Evolutionary conservation across 2,113 vertebrate genomes (phyloP).

Genomic region (Sturnus vulgaris): DNA sequence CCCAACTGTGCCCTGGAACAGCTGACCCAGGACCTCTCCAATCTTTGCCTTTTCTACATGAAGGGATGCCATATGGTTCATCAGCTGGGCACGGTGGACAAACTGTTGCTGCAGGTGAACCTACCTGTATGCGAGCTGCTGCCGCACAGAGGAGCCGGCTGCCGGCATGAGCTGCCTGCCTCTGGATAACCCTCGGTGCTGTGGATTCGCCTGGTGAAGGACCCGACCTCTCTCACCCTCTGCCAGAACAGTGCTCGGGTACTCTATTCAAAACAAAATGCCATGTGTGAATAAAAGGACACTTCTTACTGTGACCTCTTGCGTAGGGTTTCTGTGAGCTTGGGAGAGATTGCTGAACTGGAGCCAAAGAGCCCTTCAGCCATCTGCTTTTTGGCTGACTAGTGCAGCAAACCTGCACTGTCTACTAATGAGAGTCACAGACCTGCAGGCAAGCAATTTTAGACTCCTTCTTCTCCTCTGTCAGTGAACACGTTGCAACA

Average conservation of each 20-base stretch:
- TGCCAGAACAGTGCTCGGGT: not conserved
- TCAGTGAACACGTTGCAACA: not conserved
- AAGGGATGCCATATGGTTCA: slow-evolving; percentile 41
- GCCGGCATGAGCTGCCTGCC: not conserved
- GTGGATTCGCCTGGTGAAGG: not conserved
- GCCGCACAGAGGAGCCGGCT: not conserved
- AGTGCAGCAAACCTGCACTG: not conserved
- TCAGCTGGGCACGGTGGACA: not conserved
- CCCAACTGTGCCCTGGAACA: not conserved
- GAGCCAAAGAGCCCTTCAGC: slow-evolving; percentile 46
- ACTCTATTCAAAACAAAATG: slow-evolving; percentile 60
- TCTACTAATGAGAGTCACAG: slow-evolving; percentile 11
- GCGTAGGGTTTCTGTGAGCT: not conserved
- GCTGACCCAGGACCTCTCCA: slow-evolving; percentile 26
- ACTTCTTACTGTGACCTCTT: slow-evolving; percentile 32
- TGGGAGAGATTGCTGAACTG: slow-evolving; percentile 29
- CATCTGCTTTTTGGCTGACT: slow-evolving; percentile 51
- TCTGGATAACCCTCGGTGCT: not conserved
- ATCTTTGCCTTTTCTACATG: not conserved
- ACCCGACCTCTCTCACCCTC: slow-evolving; percentile 24
- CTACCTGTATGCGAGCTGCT: slow-evolving; percentile 45
- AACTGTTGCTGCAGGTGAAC: not conserved
- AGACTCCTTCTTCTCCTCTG: slow-evolving; percentile 1
- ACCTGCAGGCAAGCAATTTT: slow-evolving; percentile 18
- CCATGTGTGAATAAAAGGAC: slow-evolving; percentile 30